Evolutionary conservation across 2,888 invertebrate genomes (phyloP).

Genomic region (Alitta virens): DNA sequence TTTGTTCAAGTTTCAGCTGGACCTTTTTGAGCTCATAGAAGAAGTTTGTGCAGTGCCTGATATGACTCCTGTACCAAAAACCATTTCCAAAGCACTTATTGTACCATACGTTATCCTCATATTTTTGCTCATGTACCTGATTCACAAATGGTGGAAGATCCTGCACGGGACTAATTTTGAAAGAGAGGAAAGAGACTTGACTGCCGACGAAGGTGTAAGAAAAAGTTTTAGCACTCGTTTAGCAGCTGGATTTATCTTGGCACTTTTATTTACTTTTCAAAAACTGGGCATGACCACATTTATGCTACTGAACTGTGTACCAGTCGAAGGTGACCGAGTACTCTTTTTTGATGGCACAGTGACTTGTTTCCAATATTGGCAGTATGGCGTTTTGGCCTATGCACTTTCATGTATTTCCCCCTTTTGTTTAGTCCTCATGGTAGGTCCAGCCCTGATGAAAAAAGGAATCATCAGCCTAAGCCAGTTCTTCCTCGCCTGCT

Average conservation of each 20-base stretch:
- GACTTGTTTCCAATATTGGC: conserved; percentile 20
- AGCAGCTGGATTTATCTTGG: conserved; percentile 26
- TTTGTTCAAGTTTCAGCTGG: conserved; percentile 28
- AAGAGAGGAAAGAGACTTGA: not conserved
- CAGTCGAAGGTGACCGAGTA: conserved; percentile 23
- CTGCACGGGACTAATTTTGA: not conserved
- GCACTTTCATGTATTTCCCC: conserved; percentile 26
- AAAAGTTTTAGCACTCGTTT: conserved; percentile 23
- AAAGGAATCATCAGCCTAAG: conserved; percentile 16
- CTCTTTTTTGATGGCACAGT: conserved; percentile 30
- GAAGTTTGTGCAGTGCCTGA: conserved; percentile 24
- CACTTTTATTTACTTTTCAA: conserved; percentile 29
- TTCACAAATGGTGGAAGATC: conserved; percentile 10
- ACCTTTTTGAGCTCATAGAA: conserved; percentile 28
- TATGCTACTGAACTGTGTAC: conserved; percentile 31
- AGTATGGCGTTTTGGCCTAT: conserved; percentile 17
- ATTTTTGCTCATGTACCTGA: conserved; percentile 21
- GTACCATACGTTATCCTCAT: conserved; percentile 27
- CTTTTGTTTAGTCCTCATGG: conserved; percentile 27
- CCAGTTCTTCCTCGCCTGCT: conserved; percentile 28
- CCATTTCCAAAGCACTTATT: conserved; percentile 25
- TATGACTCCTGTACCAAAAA: conserved; percentile 25
- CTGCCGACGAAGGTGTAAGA: not conserved
- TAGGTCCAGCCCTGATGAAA: conserved; percentile 26
- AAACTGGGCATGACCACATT: conserved; percentile 30